These are phyloP conservation scores for Gadopsis bispinosus DNA, from an alignment of 2,797 vertebrate species.

Conservation along the genomic window DNA sequence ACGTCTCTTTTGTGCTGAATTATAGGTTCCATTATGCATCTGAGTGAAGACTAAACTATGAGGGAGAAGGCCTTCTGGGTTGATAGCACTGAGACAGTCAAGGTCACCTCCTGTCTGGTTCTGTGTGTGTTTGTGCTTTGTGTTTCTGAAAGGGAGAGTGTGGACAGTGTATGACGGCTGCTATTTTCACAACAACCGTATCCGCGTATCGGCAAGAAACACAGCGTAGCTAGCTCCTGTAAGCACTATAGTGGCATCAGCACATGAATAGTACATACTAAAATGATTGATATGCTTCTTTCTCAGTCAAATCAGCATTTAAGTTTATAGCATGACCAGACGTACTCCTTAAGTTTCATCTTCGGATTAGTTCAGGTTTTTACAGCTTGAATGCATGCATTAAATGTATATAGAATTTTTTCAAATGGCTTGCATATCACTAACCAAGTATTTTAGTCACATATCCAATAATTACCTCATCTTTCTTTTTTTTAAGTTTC, in stretches of 20 bases:
- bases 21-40: slow-evolving; percentile 26
- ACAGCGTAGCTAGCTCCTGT: not conserved
- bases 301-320: not conserved
- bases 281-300: not conserved
- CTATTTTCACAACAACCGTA: not conserved
- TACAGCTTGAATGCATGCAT: not conserved
- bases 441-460: not conserved
- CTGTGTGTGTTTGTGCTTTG: slow-evolving; percentile 2
- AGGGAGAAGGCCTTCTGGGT: slow-evolving; percentile 20
- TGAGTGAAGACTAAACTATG: slow-evolving; percentile 50
- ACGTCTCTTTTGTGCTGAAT: slow-evolving; percentile 17
- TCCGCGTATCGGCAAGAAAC: slow-evolving; percentile 19
- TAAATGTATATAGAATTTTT: not conserved
- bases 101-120: slow-evolving; percentile 53
- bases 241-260: not conserved
- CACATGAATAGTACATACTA: not conserved
- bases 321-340: not conserved
- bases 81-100: slow-evolving; percentile 46
- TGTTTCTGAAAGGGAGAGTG: slow-evolving; percentile 3
- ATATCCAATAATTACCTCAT: not conserved
- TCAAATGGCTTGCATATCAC: not conserved
- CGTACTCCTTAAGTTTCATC: not conserved
- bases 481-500: not conserved
- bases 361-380: not conserved
- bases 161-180: not conserved